phyloP scores from a whole-genome alignment of 2,113 vertebrate genomes.

The Pseudonaja textilis region DNA sequence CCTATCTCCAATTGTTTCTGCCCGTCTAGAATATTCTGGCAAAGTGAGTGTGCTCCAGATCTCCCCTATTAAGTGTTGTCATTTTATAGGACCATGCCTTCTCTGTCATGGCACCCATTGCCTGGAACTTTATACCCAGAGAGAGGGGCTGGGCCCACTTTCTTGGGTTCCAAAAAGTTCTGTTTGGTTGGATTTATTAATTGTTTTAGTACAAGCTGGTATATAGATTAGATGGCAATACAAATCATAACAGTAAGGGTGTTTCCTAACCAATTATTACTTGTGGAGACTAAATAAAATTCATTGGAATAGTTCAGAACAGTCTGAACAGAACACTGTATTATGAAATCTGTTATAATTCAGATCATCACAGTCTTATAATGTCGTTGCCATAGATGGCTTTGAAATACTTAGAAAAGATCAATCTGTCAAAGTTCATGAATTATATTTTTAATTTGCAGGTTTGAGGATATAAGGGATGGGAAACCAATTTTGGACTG shows the following conservation, averaged over 20 bases:
- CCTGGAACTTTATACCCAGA: not conserved
- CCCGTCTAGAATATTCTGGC: not conserved
- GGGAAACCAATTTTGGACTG: conserved; percentile 67
- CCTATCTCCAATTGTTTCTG: not conserved
- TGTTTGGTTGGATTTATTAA: not conserved
- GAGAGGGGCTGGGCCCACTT: not conserved
- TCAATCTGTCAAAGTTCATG: conserved; percentile 1
- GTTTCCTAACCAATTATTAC: not conserved
- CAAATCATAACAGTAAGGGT: not conserved
- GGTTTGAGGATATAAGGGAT: conserved; percentile 70
- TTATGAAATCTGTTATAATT: not conserved
- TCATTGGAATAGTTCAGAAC: not conserved
- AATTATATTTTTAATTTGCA: conserved; percentile 63
- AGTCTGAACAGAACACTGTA: not conserved
- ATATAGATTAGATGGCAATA: not conserved
- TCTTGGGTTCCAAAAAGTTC: not conserved
- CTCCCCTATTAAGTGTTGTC: not conserved
- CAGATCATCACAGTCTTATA: not conserved
- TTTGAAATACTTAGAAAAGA: not conserved
- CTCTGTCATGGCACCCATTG: not conserved
- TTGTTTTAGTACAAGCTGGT: not conserved
- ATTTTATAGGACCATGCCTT: not conserved
- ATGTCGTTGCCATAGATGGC: not conserved
- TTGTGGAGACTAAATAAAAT: not conserved
- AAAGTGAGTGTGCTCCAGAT: not conserved